Conservation (phyloP, 2,113 vertebrate species). For the Gallinago paraguaiae region DNA sequence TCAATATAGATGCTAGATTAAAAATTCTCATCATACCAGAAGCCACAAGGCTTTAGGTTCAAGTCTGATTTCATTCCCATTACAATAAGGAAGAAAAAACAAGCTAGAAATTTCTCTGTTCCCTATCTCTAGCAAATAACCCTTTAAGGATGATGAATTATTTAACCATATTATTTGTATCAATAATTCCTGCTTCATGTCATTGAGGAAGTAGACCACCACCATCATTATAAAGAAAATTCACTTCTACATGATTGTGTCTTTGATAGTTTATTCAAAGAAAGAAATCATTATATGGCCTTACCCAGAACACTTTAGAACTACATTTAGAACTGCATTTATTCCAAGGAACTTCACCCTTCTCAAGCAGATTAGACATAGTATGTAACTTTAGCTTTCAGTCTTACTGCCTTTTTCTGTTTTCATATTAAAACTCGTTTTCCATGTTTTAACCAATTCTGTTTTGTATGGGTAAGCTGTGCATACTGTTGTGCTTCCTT, state of each 20-base stretch:
- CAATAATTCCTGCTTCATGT: background rate
- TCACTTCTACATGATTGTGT: background rate
- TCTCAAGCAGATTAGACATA: background rate
- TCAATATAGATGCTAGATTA: background rate
- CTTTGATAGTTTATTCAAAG: background rate
- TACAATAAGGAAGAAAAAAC: background rate
- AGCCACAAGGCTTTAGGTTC: background rate
- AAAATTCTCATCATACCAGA: background rate
- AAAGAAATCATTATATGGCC: background rate
- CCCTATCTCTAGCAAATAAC: background rate
- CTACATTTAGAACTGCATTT: background rate
- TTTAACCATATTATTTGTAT: background rate
- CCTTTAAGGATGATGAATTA: background rate
- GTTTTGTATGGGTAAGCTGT: background rate
- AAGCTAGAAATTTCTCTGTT: background rate
- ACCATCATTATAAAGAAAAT: background rate
- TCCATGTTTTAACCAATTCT: background rate
- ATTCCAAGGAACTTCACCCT: background rate
- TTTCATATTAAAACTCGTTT: background rate
- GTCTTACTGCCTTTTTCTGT: background rate
- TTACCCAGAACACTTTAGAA: background rate
- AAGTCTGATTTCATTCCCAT: background rate
- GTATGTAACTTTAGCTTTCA: background rate
- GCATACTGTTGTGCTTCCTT: background rate
- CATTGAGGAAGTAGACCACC: background rate